Evolutionary conservation across 2,888 invertebrate species (phyloP), one percentile per base, ranked within the genome.

Genomic region (Ernsta delagoae): DNA sequence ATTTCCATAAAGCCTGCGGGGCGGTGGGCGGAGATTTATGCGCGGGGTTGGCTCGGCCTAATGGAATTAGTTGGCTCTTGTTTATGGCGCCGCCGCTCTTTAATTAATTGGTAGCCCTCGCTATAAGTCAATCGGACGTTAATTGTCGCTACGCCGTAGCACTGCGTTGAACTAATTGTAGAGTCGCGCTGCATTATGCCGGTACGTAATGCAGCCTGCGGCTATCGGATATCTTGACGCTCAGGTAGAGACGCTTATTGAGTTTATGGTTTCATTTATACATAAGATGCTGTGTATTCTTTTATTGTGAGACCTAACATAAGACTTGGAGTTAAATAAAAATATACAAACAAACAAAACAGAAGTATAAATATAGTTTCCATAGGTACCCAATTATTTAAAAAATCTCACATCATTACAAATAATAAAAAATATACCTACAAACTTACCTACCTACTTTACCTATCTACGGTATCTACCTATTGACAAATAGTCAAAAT

Each of bases 31-130:
- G 78, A 82, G 87, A 87, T 88, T 86, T 86, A 87, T 73, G 82
- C 74, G 81, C 79, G 80, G 85, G 84, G 84, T 82, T 83, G 82
- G 82, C 9, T 43, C 43, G 9, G 81, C 81, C 84, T 89, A 88
- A 89, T 88, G 89, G 89, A 85, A 87, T 87, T 86, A 87, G 83
- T 79, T 81, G 79, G 78, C 78, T 77, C 80, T 78, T 84, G 67
- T 67, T 67, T 67, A 67, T 67, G 67, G 65, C 65, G 65, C 65
- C 59, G 69, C 50, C 43, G 69, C 50, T 36, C 67, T 68, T 62
- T 68, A 68, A 68, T 68, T 61, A 68, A 68, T 68, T 68, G 68
- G 68, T 68, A 68, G 68, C 68, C 62, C 68, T 59, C 68, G 68
- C 62, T 68, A 62, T 68, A 68, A 68, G 62, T 68, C 62, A 68